A percentile compares a stretch with the other conserved stretches of the same genome.
These are phyloP conservation scores for Zygothrica quintamaculata DNA, from an alignment of 2,888 invertebrate species.

Conservation along the genomic window DNA sequence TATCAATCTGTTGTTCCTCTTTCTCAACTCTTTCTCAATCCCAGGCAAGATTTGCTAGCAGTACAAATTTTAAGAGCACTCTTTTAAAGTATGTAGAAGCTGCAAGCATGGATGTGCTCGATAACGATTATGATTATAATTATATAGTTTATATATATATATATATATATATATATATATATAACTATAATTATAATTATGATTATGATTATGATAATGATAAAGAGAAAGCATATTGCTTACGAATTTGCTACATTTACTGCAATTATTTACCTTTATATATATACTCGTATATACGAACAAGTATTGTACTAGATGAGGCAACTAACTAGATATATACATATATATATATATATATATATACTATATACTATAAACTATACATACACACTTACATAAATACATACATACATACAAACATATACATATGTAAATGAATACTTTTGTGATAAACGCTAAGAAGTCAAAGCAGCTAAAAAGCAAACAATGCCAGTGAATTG, in stretches of 20 bases:
- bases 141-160: conserved; percentile 8
- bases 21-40: conserved; percentile 1
- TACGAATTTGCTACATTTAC: conserved; percentile 79
- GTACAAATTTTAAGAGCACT: conserved; percentile 45
- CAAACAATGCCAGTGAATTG: conserved; percentile 65
- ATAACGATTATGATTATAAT: conserved; percentile 1
- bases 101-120: too few relatives aligned
- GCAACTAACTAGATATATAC: conserved; percentile 47
- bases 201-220: conserved; percentile 16
- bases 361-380: too few relatives aligned
- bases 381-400: conserved; percentile 26
- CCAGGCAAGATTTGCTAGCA: conserved; percentile 32
- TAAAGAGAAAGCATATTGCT: conserved; percentile 73
- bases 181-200: conserved; percentile 27
- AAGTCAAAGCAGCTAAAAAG: conserved; percentile 39
- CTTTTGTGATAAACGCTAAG: conserved; percentile 73
- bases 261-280: conserved; percentile 74
- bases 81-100: conserved; percentile 3
- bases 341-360: conserved; percentile 35
- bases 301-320: conserved; percentile 40
- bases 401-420: conserved; percentile 22
- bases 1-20: too few relatives aligned
- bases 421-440: conserved; percentile 57
- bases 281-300: conserved; percentile 30
- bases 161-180: conserved; percentile 15